Base-by-base conservation (phyloP, 1,140 invertebrate genomes). In the Zeugodacus cucurbitae region DNA sequence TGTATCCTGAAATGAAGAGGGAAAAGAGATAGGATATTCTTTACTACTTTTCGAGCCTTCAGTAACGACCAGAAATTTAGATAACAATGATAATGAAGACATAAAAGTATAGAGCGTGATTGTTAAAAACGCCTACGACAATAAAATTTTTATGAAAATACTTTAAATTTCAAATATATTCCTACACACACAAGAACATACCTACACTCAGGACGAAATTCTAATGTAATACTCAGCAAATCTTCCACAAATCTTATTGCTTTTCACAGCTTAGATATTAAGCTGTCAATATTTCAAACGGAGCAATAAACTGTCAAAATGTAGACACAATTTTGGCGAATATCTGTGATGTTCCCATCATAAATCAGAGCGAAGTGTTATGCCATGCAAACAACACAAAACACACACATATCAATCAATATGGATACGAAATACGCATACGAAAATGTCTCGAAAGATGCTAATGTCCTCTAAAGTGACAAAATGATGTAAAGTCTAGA, bases 251-350 rank as follows among this genome's bases (percentile, higher is more conserved):
- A 78, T 78, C 17, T 37, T n/a, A 11, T 17, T 29, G n/a, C n/a
- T 34, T n/a, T 82, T 44, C 20, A 5, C 41, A 48, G 26, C 26
- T 48, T 48, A 10, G 22, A 48, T 29, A 82, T 26, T 14, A 82
- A 82, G 74, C 44, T 82, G 74, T 82, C 74, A 82, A 82, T 48
- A 48, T 48, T 14, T 48, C 74, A 48, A 48, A 2, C 74, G 17
- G 3, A 82, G 74, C 74, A 41, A 54, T 82, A 82, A 82, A 82
- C 20, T 82, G 41, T 82, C 74, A 82, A 82, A 82, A 82, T 82
- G 74, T 54, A 82, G 74, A 82, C 74, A 82, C 22, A 82, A 82
- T 48, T 82, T 82, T 4, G 29, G 74, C 74, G 41, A 82, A 82
- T 48, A n/a, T 82, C 44, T 29, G 8, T 41, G 22, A 48, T 41